These are phyloP conservation scores for Sitta carolinensis DNA, from an alignment of 2,797 vertebrate genomes.

Conservation along the genomic window DNA sequence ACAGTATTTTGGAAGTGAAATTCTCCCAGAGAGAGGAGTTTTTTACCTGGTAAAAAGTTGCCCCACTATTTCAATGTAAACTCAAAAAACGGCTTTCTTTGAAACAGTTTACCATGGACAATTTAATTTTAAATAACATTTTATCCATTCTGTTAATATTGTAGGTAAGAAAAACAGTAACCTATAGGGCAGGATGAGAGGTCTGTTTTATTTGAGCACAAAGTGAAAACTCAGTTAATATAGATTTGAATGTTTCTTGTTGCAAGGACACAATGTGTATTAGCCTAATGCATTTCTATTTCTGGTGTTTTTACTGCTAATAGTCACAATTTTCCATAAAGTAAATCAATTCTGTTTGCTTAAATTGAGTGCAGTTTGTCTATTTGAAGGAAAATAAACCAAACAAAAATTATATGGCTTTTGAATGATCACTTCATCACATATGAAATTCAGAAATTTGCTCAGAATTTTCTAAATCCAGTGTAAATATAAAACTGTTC, in stretches of 20 bases:
- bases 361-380: background rate
- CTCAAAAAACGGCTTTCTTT: background rate
- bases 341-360: background rate
- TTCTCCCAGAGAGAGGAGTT: background rate
- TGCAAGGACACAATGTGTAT: background rate
- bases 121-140: background rate
- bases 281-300: background rate
- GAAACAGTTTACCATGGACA: background rate
- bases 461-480: background rate
- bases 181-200: rapidly evolving
- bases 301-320: background rate
- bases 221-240: background rate
- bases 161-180: background rate
- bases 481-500: background rate
- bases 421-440: background rate
- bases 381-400: background rate
- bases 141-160: background rate
- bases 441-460: background rate
- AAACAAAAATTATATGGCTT: background rate
- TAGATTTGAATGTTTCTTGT: background rate
- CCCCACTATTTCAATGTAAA: background rate
- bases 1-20: slow-evolving; percentile 20
- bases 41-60: background rate
- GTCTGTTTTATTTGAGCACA: background rate
- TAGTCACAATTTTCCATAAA: background rate